A percentile compares a stretch with the other conserved stretches of the same genome.
Conservation (phyloP, 1,140 invertebrate species). For the Bombus ignitus region DNA sequence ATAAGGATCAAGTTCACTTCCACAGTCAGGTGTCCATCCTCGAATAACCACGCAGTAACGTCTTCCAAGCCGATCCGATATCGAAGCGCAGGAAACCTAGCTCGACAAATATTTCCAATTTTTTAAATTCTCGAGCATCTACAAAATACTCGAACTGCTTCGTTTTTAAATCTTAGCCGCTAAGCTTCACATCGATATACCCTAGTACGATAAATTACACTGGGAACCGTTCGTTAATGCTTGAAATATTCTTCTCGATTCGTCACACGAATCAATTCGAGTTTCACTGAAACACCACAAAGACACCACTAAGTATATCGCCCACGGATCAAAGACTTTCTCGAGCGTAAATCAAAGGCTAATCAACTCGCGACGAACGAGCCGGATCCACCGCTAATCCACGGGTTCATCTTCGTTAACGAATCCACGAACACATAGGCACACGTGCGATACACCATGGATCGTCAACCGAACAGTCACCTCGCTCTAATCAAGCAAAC, state of each 20-base stretch:
- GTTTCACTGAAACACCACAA: not conserved
- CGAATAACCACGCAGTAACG: not conserved
- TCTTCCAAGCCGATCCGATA: not conserved
- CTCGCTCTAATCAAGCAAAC: not conserved
- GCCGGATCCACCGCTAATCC: not conserved
- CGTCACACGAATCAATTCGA: not conserved
- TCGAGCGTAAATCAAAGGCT: not conserved
- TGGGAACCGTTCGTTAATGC: not conserved
- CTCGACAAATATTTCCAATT: not conserved
- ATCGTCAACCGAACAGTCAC: conserved; percentile 2
- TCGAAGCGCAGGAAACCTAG: not conserved
- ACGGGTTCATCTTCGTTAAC: conserved; percentile 3
- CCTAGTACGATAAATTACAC: not conserved
- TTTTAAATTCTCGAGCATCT: not conserved
- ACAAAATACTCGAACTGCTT: not conserved
- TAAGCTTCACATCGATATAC: no score
- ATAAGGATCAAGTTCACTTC: conserved; percentile 28
- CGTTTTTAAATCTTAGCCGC: no score
- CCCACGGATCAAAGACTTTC: not conserved
- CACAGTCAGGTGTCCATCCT: not conserved
- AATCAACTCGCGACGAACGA: not conserved
- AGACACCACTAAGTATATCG: not conserved
- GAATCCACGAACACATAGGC: not conserved
- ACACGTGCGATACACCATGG: not conserved
- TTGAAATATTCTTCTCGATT: not conserved